These are phyloP conservation scores for Henicopernis longicauda DNA, from an alignment of 2,113 vertebrate genomes.

Conservation along the genomic window DNA sequence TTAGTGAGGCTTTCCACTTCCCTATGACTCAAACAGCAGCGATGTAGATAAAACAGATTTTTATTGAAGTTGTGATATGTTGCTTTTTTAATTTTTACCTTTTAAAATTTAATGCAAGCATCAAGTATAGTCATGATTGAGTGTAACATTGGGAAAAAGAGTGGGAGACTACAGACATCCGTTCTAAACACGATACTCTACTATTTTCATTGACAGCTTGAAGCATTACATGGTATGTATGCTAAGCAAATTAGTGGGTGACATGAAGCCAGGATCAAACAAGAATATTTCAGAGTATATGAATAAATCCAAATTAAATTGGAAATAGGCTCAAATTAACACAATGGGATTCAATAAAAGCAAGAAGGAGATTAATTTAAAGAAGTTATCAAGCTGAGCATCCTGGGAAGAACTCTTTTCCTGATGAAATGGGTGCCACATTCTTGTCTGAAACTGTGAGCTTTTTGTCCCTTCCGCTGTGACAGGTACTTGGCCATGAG, in stretches of 20 bases:
- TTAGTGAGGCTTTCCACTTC: neutral
- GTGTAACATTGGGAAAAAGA: neutral
- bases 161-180: no score
- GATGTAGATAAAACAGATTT: neutral
- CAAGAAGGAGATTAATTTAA: neutral
- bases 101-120: neutral
- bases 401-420: neutral
- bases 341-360: neutral
- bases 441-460: neutral
- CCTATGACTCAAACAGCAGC: neutral
- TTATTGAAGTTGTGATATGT: neutral
- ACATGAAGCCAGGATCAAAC: neutral
- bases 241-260: neutral
- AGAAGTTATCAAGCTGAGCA: neutral
- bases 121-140: neutral
- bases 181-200: neutral
- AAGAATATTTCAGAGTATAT: neutral
- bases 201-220: neutral
- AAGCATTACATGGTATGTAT: neutral
- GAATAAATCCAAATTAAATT: neutral
- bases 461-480: neutral
- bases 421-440: neutral
- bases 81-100: neutral
- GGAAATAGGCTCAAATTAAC: neutral
- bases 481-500: no score